These are phyloP conservation scores for Luidia sarsii DNA, from an alignment of 53 echinoderm and acorn worm species.

Conservation along the genomic window DNA sequence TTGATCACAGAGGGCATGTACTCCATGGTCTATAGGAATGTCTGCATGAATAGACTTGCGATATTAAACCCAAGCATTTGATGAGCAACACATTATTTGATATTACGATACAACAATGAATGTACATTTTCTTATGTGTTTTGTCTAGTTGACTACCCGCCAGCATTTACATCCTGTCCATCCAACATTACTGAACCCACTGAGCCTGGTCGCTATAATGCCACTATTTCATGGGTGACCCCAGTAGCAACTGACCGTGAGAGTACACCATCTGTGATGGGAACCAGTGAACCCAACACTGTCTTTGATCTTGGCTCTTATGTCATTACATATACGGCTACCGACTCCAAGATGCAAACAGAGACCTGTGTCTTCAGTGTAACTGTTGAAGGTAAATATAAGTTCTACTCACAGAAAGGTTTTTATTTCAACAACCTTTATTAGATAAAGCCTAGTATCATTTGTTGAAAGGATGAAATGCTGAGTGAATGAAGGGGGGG, in stretches of 20 bases:
- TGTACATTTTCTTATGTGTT: background rate
- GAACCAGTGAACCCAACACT: slow-evolving; percentile 35
- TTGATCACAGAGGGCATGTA: no score
- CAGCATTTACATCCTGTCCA: slow-evolving; percentile 55
- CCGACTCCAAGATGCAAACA: slow-evolving; percentile 2
- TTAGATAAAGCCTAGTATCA: no score
- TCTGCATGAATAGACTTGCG: no score
- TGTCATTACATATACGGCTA: slow-evolving; percentile 57
- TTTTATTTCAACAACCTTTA: no score
- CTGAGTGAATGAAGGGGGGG: no score
- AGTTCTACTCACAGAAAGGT: no score
- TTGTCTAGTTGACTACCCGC: slow-evolving; percentile 59
- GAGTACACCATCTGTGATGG: slow-evolving; percentile 12
- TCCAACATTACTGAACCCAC: slow-evolving; percentile 4
- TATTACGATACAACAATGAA: no score
- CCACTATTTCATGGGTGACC: slow-evolving; percentile 14
- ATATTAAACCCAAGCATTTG: no score
- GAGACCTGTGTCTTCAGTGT: slow-evolving; percentile 11
- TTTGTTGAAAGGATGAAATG: no score
- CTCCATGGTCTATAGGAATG: no score
- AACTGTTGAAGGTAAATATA: slow-evolving; percentile 1
- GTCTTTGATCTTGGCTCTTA: slow-evolving; percentile 38
- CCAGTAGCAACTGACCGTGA: slow-evolving; percentile 53
- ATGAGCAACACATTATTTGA: no score
- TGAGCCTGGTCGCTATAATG: slow-evolving; percentile 26